Conservation (phyloP, 1,140 invertebrate genomes). For the Leguminivora glycinivorella region DNA sequence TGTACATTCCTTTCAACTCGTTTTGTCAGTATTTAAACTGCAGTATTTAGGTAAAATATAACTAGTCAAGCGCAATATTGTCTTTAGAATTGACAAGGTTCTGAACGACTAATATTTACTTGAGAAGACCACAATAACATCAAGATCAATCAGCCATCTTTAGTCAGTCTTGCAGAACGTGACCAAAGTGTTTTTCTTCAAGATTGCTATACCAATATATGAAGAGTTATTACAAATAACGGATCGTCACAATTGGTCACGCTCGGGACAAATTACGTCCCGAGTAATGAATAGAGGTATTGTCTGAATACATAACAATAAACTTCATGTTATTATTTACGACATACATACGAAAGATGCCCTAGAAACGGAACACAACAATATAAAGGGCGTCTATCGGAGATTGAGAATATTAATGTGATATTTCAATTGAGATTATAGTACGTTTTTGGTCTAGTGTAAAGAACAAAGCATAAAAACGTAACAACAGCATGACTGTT, state of each 20-base stretch:
- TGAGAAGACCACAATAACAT: not conserved
- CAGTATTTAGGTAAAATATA: not conserved
- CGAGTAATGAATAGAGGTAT: not conserved
- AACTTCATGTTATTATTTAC: not conserved
- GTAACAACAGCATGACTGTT: not conserved
- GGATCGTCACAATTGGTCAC: slow-evolving; percentile 1
- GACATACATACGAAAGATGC: not conserved
- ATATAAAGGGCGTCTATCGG: too few species aligned
- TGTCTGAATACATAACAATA: not conserved
- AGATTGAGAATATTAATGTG: too few species aligned
- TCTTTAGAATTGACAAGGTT: too few species aligned
- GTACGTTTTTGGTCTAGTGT: not conserved
- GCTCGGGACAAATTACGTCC: not conserved
- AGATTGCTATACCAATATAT: not conserved
- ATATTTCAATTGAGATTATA: too few species aligned
- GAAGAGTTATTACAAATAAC: not conserved
- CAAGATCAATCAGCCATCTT: slow-evolving; percentile 17
- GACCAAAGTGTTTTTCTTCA: slow-evolving; percentile 6
- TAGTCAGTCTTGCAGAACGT: not conserved
- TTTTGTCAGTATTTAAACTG: not conserved
- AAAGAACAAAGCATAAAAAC: not conserved
- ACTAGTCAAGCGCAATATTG: not conserved
- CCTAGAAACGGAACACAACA: too few species aligned
- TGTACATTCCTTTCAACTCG: not conserved
- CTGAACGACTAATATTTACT: too few species aligned